Evolutionary conservation across 2,113 vertebrate species (phyloP), one percentile per base, ranked within the genome.

Genomic region (Xiphophorus hellerii): DNA sequence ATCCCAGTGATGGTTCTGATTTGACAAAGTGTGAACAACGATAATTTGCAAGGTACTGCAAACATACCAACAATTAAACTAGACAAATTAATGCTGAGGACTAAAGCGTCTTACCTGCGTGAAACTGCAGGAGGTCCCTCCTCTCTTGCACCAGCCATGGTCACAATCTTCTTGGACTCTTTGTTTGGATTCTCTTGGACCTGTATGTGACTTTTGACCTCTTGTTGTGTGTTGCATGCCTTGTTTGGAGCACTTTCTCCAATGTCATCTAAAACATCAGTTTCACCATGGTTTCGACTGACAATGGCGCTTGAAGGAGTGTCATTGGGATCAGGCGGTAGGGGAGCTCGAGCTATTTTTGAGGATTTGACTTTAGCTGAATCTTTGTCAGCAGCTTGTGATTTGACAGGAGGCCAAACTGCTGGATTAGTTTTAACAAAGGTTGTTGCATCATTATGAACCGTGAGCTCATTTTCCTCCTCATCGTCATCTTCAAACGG

Each of bases 141-240:
- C 31, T 90, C 74, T 62, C 89, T 90, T 87, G 87, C 78, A 10
- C 62, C 62, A 10, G 76, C 20, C 61, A 82, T 84, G 30, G 13
- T 91, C 74, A 35, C 62, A 11, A 72, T 86, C 85, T 89, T 89
- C 72, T 89, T 90, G 31, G 91, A 86, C 77, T 96, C 96, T 84
- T 89, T 93, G 2, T 94, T 93, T 13, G 92, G 90, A 84, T 87
- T 94, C 94, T 93, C 94, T 91, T 93, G 92, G 87, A 89, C 92
- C 78, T 64, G 33, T 17, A 88, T 86, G 61, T 62, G 71, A 75
- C 83, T 12, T 3, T 6, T 85, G 15, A 87, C 87, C 74, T 66
- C 93, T 7, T 90, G 80, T 7, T 90, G 79, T 74, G 30, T 81
- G 90, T 93, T 88, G 84, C 87, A 66, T 81, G 87, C 42, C 60